Evolutionary conservation across 2,113 vertebrate genomes (phyloP).

Genomic region (Erythrocercus mccallii): DNA sequence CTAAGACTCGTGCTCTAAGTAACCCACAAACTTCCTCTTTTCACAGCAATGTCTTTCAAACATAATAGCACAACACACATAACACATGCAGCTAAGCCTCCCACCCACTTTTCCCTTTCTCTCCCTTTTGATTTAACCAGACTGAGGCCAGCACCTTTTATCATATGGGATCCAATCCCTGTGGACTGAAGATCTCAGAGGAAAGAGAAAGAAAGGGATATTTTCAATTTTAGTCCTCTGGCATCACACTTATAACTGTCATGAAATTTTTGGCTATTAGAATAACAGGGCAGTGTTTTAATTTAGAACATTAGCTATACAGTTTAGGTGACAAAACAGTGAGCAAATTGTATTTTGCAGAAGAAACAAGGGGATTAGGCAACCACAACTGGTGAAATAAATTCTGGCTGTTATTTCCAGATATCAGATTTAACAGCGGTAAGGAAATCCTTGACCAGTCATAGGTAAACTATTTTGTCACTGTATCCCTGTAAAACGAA

Average conservation of each 20-base stretch:
- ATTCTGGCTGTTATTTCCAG: neutral
- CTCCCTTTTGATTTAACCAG: rapidly evolving
- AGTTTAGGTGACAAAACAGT: neutral
- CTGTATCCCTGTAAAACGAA: neutral
- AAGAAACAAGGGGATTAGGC: neutral
- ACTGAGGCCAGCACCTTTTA: rapidly evolving
- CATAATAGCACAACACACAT: rapidly evolving
- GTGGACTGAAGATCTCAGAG: neutral
- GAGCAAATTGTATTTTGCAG: neutral
- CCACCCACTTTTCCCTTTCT: rapidly evolving
- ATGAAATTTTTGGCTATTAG: neutral
- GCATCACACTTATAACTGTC: neutral
- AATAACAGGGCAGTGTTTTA: neutral
- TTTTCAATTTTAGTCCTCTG: neutral
- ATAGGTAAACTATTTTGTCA: neutral
- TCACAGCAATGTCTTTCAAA: neutral
- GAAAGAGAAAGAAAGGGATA: neutral
- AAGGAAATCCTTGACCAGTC: neutral
- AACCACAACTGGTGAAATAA: neutral
- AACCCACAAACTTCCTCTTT: neutral
- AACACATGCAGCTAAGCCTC: neutral
- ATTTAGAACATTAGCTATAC: neutral
- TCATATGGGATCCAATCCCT: neutral
- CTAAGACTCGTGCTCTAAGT: neutral
- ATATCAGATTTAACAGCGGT: neutral